Percentiles rank a stretch among this genome's conserved stretches.
Conservation (phyloP, 2,113 vertebrate genomes). For the Myotis davidii region DNA sequence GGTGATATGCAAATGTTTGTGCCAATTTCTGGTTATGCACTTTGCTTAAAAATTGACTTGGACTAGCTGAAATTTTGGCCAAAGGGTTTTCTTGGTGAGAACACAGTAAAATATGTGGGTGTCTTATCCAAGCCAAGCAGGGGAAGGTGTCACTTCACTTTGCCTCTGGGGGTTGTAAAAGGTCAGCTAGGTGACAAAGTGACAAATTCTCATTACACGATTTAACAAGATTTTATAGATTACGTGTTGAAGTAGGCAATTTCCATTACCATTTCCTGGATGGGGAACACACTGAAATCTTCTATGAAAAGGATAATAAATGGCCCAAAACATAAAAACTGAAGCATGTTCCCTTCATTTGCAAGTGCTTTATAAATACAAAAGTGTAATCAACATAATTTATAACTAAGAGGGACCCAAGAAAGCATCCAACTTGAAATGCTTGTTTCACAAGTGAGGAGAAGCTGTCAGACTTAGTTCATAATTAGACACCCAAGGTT, state of each 20-base stretch:
- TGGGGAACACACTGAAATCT: conserved; percentile 47
- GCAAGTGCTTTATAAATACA: conserved; percentile 26
- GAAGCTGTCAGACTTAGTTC: background rate
- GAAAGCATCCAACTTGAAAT: background rate
- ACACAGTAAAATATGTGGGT: conserved; percentile 51
- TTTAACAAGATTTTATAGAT: conserved; percentile 66
- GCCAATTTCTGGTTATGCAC: conserved; percentile 72
- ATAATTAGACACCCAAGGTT: background rate
- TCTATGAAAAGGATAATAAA: conserved; percentile 63
- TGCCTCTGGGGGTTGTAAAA: conserved; percentile 58
- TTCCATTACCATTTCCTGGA: conserved; percentile 65
- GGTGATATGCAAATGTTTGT: conserved; percentile 71
- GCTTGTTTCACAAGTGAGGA: conserved; percentile 16
- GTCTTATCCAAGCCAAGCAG: background rate
- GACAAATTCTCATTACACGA: conserved; percentile 63
- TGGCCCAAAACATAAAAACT: conserved; percentile 57
- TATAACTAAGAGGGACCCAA: background rate
- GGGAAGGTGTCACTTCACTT: conserved; percentile 24
- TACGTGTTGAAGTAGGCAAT: conserved; percentile 24
- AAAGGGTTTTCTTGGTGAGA: conserved; percentile 38
- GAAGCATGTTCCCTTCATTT: conserved; percentile 27
- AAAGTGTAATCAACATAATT: conserved; percentile 27
- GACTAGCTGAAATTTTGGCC: conserved; percentile 40
- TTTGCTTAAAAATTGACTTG: conserved; percentile 73
- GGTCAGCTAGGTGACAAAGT: conserved; percentile 71